These are phyloP conservation scores for Spodoptera exigua DNA, from an alignment of 2,888 invertebrate genomes.

Conservation along the genomic window DNA sequence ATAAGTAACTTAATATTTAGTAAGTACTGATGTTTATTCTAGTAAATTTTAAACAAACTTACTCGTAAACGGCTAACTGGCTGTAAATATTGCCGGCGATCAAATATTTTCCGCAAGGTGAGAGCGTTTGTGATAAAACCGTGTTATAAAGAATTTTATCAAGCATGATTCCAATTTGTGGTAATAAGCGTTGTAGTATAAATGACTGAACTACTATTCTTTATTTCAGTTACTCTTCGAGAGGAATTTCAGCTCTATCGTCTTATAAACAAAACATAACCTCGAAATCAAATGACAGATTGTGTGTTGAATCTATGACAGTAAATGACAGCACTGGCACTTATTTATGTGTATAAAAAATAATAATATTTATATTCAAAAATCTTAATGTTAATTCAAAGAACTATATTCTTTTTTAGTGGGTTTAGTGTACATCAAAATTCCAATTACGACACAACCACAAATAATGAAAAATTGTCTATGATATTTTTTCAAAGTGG, in stretches of 20 bases:
- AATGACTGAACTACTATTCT: too few relatives aligned
- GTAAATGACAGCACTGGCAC: too few relatives aligned
- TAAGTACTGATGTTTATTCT: neutral
- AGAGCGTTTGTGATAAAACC: slow-evolving; percentile 94
- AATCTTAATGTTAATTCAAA: too few relatives aligned
- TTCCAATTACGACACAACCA: too few relatives aligned
- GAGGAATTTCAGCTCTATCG: neutral
- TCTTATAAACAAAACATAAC: slow-evolving; percentile 48
- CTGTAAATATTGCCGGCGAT: slow-evolving; percentile 96
- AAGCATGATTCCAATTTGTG: slow-evolving; percentile 68
- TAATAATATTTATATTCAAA: too few relatives aligned
- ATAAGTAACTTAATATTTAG: neutral
- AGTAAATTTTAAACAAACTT: slow-evolving; percentile 72
- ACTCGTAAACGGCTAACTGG: slow-evolving; percentile 95
- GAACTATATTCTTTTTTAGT: too few relatives aligned
- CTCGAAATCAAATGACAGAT: slow-evolving; percentile 16
- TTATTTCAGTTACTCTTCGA: too few relatives aligned
- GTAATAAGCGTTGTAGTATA: neutral
- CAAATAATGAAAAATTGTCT: neutral
- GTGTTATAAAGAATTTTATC: slow-evolving; percentile 93
- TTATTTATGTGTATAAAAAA: too few relatives aligned
- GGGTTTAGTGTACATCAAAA: too few relatives aligned
- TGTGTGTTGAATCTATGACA: too few relatives aligned
- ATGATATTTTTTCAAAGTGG: slow-evolving; percentile 6
- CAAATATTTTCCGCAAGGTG: slow-evolving; percentile 95